These are phyloP conservation scores for Caenorhabditis briggsae DNA, from an alignment of 1,140 invertebrate genomes.

Conservation along the genomic window DNA sequence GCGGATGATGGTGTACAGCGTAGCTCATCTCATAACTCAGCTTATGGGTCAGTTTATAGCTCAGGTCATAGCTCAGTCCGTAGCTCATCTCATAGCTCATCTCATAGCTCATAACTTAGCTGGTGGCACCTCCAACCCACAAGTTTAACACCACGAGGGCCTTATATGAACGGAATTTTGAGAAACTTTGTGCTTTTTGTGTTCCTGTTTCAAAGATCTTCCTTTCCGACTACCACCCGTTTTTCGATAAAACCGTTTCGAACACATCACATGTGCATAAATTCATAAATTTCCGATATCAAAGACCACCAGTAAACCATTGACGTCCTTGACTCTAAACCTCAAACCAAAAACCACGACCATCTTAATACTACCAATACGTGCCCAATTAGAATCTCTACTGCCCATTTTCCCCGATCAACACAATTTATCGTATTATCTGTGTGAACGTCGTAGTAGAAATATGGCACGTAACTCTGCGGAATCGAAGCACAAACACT, in stretches of 20 bases:
- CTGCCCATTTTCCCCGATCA: background rate
- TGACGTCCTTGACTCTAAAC: background rate
- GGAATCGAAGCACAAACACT: background rate
- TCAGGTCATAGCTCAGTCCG: too few relatives aligned
- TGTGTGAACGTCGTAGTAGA: background rate
- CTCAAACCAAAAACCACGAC: background rate
- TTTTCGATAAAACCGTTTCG: background rate
- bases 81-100: too few relatives aligned
- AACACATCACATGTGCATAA: background rate
- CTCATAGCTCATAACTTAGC: too few relatives aligned
- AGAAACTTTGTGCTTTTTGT: too few relatives aligned
- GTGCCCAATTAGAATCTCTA: constrained; percentile 24
- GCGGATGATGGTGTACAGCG: too few relatives aligned
- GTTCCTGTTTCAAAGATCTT: background rate
- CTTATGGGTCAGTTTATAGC: too few relatives aligned
- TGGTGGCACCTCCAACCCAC: too few relatives aligned
- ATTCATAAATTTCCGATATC: background rate
- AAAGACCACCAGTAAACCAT: background rate
- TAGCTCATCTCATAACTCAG: too few relatives aligned
- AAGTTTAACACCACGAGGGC: too few relatives aligned
- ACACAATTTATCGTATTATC: constrained; percentile 33
- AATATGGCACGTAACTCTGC: constrained; percentile 5
- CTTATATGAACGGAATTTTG: too few relatives aligned
- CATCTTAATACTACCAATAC: background rate
- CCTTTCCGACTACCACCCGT: too few relatives aligned